Base-by-base conservation (phyloP, 2,797 vertebrate genomes). In the Kryptolebias ocellatus region DNA sequence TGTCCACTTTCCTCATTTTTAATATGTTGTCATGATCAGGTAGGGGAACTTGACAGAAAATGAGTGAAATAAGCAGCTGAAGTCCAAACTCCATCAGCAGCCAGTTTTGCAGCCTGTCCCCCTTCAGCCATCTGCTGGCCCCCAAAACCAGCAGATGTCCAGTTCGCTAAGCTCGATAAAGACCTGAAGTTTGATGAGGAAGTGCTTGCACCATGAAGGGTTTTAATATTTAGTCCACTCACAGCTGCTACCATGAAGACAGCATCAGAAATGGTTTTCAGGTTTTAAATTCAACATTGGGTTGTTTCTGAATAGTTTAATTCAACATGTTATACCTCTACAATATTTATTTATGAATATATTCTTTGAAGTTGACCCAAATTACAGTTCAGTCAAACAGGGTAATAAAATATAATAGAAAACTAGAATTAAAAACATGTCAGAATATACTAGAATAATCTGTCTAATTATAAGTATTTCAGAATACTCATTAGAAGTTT, bases 51-150 rank as follows among this genome's bases (percentile, higher is more conserved):
- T 34, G 11, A 2, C 10, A 39, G 1, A 10, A 39, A 39, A 10
- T 39, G 29, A 54, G n/a, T 17, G 37, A 9, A n/a, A n/a, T 7
- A 7, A 54, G 12, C 27, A 53, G 29, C 31, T 17, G 28, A 28
- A 53, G 61, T 80, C 80, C 76, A 79, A 60, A 80, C 61, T 71
- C 78, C 67, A 46, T 74, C 64, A 76, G 61, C 67, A 66, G 77
- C 64, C 44, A 74, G 64, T 72, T 75, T 39, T 71, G 54, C 28
- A 0, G 65, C 42, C 67, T 67, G 18, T n/a, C 80, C 78, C 72
- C 70, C 64, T 49, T 4, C 34, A 83, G 79, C 91, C 92, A 91
- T 91, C 90, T 91, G 89, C 67, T 73, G 53, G 46, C 50, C 60
- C 61, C 72, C 70, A 46, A 79, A 61, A 74, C 17, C 67, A 78